A percentile compares a stretch with the other conserved stretches of the same genome.
phyloP scores from a whole-genome alignment of 2,797 vertebrate species.

The Agapornis canus region DNA sequence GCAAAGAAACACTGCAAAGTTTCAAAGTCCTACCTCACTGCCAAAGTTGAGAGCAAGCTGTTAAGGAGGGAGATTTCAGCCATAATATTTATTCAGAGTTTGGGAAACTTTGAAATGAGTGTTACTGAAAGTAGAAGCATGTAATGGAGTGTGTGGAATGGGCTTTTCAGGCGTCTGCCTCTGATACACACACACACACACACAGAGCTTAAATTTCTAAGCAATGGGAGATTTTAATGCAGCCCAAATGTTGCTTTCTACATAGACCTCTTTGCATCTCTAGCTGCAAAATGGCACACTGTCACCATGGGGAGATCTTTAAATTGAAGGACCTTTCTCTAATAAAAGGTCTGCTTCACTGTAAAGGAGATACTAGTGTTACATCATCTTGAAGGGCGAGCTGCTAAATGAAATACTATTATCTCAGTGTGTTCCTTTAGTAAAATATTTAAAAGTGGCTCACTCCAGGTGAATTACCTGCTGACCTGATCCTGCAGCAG shows the following conservation, averaged over 20 bases:
- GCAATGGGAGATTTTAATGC: not conserved
- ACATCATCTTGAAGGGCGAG: constrained; percentile 32
- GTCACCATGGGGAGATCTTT: constrained; percentile 4
- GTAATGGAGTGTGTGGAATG: not conserved
- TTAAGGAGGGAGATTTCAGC: not conserved
- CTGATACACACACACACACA: not conserved
- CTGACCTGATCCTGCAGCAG: constrained; percentile 26
- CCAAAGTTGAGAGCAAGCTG: not conserved
- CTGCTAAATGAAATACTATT: constrained; percentile 49
- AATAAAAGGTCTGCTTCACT: constrained; percentile 34
- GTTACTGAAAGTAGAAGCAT: not conserved
- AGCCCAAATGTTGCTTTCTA: not conserved
- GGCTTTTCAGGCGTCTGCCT: not conserved
- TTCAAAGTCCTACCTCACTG: not conserved
- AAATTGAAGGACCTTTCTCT: constrained; percentile 26
- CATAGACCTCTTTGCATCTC: not conserved
- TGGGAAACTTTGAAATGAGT: not conserved
- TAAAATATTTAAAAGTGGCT: constrained; percentile 56
- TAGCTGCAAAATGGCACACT: not conserved
- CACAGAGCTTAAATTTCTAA: not conserved
- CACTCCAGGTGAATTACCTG: constrained; percentile 57
- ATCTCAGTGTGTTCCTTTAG: constrained; percentile 52
- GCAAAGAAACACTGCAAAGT: not conserved
- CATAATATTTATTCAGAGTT: not conserved
- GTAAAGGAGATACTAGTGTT: not conserved